phyloP scores from a whole-genome alignment of 2,888 invertebrate species.

The Sinelater perroti region DNA sequence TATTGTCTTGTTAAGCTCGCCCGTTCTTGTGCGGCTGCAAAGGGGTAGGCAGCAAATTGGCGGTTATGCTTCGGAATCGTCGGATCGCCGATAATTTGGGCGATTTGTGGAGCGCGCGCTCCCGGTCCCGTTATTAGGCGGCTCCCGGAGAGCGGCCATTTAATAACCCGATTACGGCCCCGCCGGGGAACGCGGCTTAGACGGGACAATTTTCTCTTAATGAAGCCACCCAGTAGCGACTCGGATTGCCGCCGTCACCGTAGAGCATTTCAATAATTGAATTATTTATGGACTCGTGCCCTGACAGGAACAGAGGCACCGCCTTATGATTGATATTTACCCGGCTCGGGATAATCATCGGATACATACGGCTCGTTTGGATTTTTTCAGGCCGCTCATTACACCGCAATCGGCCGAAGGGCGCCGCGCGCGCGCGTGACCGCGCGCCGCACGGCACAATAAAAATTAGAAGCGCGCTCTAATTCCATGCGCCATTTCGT shows the following conservation, averaged over 20 bases:
- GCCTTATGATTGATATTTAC: constrained; percentile 55
- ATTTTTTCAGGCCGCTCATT: too few relatives aligned
- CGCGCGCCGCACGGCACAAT: constrained; percentile 25
- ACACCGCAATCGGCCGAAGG: too few relatives aligned
- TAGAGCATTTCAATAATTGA: constrained; percentile 59
- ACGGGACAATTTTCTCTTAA: constrained; percentile 48
- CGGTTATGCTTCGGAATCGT: too few relatives aligned
- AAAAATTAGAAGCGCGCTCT: constrained; percentile 28
- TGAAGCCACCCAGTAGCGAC: constrained; percentile 57
- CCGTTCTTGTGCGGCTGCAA: too few relatives aligned
- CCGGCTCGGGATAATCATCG: constrained; percentile 41
- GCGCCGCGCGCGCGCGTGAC: too few relatives aligned
- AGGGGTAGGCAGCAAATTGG: too few relatives aligned
- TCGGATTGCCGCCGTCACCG: constrained; percentile 40
- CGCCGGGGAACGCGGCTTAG: constrained; percentile 33
- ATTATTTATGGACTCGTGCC: constrained; percentile 55
- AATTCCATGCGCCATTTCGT: constrained; percentile 45
- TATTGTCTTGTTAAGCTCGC: too few relatives aligned
- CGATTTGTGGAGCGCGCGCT: constrained; percentile 50
- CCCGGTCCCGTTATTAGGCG: constrained; percentile 2
- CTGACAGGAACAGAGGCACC: constrained; percentile 46
- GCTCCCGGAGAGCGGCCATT: constrained; percentile 7
- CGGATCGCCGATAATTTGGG: constrained; percentile 50
- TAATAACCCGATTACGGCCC: constrained; percentile 20
- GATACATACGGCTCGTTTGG: too few relatives aligned